Conservation (phyloP, 1,140 invertebrate species). For the Trichoplusia ni region DNA sequence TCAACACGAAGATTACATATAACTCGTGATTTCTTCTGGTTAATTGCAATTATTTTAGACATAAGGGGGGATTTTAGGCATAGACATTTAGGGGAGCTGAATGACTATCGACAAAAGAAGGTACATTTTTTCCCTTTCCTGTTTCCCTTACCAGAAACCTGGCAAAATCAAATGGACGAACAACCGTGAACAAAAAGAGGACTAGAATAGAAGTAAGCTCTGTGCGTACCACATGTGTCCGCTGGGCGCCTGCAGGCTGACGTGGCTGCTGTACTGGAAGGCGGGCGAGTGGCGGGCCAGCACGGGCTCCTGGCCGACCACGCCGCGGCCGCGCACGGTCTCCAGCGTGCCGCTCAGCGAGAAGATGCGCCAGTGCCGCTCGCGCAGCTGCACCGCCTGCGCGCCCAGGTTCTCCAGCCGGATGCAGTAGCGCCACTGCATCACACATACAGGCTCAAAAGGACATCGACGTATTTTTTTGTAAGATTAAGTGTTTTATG, state of each 20-base stretch:
- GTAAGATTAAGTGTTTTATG: too few relatives aligned
- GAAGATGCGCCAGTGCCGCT: conserved; percentile 98
- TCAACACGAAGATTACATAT: too few relatives aligned
- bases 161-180: too few relatives aligned
- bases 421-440: conserved; percentile 98
- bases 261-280: conserved; percentile 98
- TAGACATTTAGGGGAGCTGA: too few relatives aligned
- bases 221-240: conserved; percentile 98
- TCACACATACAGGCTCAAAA: conserved; percentile 46
- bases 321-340: conserved; percentile 95
- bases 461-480: too few relatives aligned
- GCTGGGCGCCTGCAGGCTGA: conserved; percentile 97
- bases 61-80: too few relatives aligned
- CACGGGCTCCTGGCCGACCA: conserved; percentile 97
- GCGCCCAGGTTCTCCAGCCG: conserved; percentile 96
- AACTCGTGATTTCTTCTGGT: too few relatives aligned
- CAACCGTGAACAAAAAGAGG: too few relatives aligned
- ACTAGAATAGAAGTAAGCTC: background rate
- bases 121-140: too few relatives aligned
- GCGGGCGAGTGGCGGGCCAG: conserved; percentile 93
- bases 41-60: too few relatives aligned
- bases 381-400: conserved; percentile 93
- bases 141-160: too few relatives aligned
- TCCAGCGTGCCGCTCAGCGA: conserved; percentile 96
- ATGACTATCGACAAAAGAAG: too few relatives aligned